Evolutionary conservation across 2,888 invertebrate species (phyloP), one percentile per base, ranked within the genome.

Genomic region (Drosophila prostipennis): DNA sequence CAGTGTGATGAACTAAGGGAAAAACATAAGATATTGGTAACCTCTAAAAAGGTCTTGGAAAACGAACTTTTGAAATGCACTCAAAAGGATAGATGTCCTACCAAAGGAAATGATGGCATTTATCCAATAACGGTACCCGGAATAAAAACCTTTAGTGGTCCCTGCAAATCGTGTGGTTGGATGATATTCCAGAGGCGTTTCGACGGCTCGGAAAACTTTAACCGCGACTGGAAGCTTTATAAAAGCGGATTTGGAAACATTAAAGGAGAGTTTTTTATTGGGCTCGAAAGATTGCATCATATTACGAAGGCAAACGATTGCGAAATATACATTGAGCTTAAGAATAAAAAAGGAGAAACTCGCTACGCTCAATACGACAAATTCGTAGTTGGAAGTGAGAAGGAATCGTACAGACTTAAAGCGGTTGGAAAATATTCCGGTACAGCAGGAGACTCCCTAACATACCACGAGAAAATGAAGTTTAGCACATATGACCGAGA

Each of bases 241-340:
- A 43, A 26, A n/a, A 2, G 26, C 6, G 59, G 53, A 14, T 59
- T 59, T n/a, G 59, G 59, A 5, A 6, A 53, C 7, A 26, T 59
- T 1, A 36, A 14, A 10, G n/a, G 59, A 34, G 53, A 59, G 10
- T 59, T 59, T 19, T 53, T 42, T 2, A 36, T 59, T 10, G 59
- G 59, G 1, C 42, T 59, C 14, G 36, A 59, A 34, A 59, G 36
- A 26, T 10, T 59, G 23, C 36, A 53, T 36, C 6, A 19, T 3
- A 42, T 59, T 42, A 59, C 59, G 6, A 26, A 29, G 13, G 34
- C 42, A 36, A 19, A 32, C 29, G 36, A 3, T 13, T 34, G 46
- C 29, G 48, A 60, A 39, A 39, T 60, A 8, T 11, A 10, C 11
- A 14, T 36, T 19, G 26, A 19, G 3, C 54, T 54, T 16, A 3